Evolutionary conservation across 2,888 invertebrate species (phyloP).

Genomic region (Seira ritae): DNA sequence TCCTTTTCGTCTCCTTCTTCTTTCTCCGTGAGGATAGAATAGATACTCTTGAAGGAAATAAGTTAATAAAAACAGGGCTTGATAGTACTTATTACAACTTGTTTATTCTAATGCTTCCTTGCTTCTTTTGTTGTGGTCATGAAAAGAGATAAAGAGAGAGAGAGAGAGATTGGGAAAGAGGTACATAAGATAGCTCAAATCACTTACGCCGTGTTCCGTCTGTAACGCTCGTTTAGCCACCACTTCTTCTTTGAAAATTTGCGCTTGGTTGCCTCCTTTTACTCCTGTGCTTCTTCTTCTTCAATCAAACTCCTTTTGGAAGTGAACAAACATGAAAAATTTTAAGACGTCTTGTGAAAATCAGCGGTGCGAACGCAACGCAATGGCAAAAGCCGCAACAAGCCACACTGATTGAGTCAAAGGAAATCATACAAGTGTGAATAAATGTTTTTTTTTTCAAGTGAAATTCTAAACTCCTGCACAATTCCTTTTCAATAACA

Average conservation of each 20-base stretch:
- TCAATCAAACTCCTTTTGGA: too few relatives aligned
- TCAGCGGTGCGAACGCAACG: too few relatives aligned
- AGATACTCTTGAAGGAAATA: not conserved
- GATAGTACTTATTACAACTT: not conserved
- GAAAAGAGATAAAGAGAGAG: too few relatives aligned
- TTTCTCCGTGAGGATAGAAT: not conserved
- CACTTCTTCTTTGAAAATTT: not conserved
- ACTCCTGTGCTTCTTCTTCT: too few relatives aligned
- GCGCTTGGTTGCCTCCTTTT: not conserved
- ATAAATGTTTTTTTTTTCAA: too few relatives aligned
- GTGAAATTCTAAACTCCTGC: too few relatives aligned
- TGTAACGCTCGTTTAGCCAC: not conserved
- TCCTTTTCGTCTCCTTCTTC: not conserved
- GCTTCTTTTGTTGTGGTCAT: not conserved
- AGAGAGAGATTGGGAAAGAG: conserved; percentile 13
- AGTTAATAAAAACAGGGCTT: not conserved
- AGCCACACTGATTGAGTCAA: too few relatives aligned
- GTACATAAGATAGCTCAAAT: conserved; percentile 42
- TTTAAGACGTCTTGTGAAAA: too few relatives aligned
- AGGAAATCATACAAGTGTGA: too few relatives aligned
- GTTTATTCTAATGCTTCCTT: not conserved
- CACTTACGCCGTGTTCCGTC: conserved; percentile 24
- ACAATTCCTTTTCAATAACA: too few relatives aligned
- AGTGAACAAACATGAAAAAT: too few relatives aligned
- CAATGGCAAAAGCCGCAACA: too few relatives aligned